These are phyloP conservation scores for Pelodytes ibericus DNA, from an alignment of 2,797 vertebrate species.

Conservation along the genomic window DNA sequence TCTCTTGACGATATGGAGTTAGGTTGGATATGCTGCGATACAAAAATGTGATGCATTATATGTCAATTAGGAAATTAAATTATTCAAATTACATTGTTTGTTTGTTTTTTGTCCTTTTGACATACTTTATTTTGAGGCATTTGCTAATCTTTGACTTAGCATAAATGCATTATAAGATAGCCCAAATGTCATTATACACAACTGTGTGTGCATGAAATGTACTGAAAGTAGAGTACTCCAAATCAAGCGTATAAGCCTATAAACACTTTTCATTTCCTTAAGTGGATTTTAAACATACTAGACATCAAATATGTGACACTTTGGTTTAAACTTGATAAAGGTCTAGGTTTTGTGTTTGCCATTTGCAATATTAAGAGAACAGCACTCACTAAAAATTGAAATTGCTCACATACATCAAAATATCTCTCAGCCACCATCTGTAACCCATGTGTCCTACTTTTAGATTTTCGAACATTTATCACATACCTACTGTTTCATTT, in stretches of 20 bases:
- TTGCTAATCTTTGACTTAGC: neutral
- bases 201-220: slow-evolving; percentile 15
- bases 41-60: slow-evolving; percentile 35
- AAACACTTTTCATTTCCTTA: neutral
- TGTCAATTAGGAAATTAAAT: slow-evolving; percentile 24
- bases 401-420: neutral
- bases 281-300: neutral
- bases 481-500: too few relatives aligned
- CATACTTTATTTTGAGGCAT: slow-evolving; percentile 23
- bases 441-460: too few relatives aligned
- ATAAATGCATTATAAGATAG: neutral
- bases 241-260: neutral
- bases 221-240: slow-evolving; percentile 3
- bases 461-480: too few relatives aligned
- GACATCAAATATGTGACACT: neutral
- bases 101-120: slow-evolving; percentile 14
- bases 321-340: neutral
- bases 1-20: slow-evolving; percentile 38
- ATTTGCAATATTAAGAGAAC: slow-evolving; percentile 10
- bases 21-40: slow-evolving; percentile 39
- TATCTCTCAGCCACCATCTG: neutral
- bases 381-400: slow-evolving; percentile 9
- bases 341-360: neutral
- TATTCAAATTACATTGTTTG: slow-evolving; percentile 13
- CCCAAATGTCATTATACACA: slow-evolving; percentile 2